phyloP scores from a whole-genome alignment of 92 coral and sea anemone genomes.

The Porites divaricata region DNA sequence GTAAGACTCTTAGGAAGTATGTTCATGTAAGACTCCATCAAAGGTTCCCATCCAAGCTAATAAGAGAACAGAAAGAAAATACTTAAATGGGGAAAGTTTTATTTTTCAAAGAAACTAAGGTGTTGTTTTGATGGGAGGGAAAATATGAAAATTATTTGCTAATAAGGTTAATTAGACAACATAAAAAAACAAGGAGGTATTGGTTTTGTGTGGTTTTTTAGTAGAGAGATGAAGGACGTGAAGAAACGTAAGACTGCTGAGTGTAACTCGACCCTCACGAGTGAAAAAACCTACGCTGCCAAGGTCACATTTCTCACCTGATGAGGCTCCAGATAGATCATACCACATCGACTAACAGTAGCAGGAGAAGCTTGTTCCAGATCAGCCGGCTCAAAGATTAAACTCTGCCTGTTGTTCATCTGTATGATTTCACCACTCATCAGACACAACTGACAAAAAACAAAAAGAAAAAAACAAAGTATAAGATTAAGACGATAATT shows the following conservation, averaged over 20 bases:
- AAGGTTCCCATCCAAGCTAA: conserved; percentile 95
- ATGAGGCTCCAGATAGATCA: conserved; percentile 97
- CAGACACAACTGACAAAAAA: conserved; percentile 77
- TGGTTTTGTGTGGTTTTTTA: too few relatives aligned
- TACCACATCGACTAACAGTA: conserved; percentile 98
- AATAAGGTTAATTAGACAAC: background rate
- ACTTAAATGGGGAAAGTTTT: background rate
- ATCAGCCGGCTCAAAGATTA: conserved; percentile 98
- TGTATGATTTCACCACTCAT: conserved; percentile 99
- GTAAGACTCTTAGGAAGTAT: conserved; percentile 80
- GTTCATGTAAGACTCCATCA: conserved; percentile 98
- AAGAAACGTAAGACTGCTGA: too few relatives aligned
- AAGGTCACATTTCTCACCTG: conserved; percentile 59
- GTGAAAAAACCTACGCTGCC: too few relatives aligned
- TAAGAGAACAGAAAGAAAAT: background rate
- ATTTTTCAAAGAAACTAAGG: too few relatives aligned
- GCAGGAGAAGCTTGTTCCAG: conserved; percentile 99
- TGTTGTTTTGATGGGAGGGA: too few relatives aligned
- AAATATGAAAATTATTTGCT: too few relatives aligned
- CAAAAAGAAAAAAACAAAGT: background rate
- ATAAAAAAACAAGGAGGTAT: too few relatives aligned
- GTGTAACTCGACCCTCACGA: too few relatives aligned
- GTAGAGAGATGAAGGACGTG: too few relatives aligned
- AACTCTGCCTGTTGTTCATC: conserved; percentile 93
- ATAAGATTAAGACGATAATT: too few relatives aligned